Evolutionary conservation across 2,888 invertebrate species (phyloP).

Genomic region (Deilephila elpenor): DNA sequence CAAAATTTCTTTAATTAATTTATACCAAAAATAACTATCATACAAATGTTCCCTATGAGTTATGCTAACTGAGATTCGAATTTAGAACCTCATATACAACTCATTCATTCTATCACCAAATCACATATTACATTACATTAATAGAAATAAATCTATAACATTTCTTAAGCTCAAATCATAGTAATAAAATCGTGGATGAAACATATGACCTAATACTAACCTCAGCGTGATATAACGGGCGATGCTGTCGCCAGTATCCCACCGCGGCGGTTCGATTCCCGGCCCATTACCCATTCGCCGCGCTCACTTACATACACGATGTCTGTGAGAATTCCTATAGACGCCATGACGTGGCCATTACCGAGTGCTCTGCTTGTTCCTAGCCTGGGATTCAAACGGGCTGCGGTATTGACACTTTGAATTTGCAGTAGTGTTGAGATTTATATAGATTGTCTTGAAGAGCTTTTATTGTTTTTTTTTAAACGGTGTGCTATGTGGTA

Average conservation of each 20-base stretch:
- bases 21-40: no score
- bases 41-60: no score
- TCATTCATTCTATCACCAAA: no score
- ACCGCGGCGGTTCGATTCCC: constrained; percentile 56
- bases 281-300: constrained; percentile 74
- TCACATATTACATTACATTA: no score
- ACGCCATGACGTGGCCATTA: constrained; percentile 23
- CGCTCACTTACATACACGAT: constrained; percentile 68
- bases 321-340: constrained; percentile 52
- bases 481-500: no score
- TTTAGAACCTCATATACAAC: no score
- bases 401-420: neutral
- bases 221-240: constrained; percentile 5
- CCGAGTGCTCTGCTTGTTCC: constrained; percentile 15
- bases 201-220: neutral
- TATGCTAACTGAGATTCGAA: no score
- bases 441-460: no score
- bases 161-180: neutral
- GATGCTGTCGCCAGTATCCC: constrained; percentile 21
- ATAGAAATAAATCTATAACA: no score
- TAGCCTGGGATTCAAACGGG: neutral
- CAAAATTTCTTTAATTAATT: no score
- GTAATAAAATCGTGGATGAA: neutral
- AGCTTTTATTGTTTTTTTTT: neutral
- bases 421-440: neutral